Percentiles rank a stretch among this genome's conserved stretches.
These are phyloP conservation scores for Zoroaster sp. DNA, from an alignment of 53 echinoderm and acorn worm species.

Conservation along the genomic window DNA sequence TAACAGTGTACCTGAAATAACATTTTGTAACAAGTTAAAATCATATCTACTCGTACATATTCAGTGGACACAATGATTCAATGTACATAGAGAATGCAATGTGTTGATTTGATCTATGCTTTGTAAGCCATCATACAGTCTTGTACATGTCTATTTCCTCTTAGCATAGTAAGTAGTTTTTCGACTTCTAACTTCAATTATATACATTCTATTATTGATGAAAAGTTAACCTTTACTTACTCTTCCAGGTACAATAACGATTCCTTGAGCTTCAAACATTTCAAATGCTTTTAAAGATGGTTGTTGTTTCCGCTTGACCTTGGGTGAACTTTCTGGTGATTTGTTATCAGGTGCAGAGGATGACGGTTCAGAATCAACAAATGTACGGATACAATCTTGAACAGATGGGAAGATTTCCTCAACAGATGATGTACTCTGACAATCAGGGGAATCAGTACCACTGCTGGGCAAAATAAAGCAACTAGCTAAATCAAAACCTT, in stretches of 20 bases:
- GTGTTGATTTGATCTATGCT: too few species aligned
- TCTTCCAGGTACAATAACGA: constrained; percentile 66
- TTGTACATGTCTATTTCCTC: too few species aligned
- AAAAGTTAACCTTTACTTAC: background rate
- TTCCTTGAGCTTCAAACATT: constrained; percentile 80
- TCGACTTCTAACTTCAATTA: too few species aligned
- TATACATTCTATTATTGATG: too few species aligned
- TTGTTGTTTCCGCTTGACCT: constrained; percentile 58
- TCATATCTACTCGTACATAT: too few species aligned
- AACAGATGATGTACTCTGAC: background rate
- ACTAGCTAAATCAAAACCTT: too few species aligned
- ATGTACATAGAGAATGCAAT: too few species aligned
- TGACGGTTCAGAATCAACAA: background rate
- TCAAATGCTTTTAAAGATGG: constrained; percentile 69
- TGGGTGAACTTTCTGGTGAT: constrained; percentile 63
- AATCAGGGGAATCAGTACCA: constrained; percentile 2
- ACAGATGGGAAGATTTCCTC: constrained; percentile 32
- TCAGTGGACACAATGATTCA: too few species aligned
- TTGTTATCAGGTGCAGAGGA: constrained; percentile 18
- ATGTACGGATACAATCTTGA: constrained; percentile 38
- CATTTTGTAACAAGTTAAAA: too few species aligned
- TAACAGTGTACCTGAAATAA: too few species aligned
- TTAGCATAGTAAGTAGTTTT: too few species aligned
- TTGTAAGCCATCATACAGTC: too few species aligned
- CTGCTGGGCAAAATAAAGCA: background rate